Base-by-base conservation (phyloP, 2,888 invertebrate genomes). In the Drosophila fulvimacula region DNA sequence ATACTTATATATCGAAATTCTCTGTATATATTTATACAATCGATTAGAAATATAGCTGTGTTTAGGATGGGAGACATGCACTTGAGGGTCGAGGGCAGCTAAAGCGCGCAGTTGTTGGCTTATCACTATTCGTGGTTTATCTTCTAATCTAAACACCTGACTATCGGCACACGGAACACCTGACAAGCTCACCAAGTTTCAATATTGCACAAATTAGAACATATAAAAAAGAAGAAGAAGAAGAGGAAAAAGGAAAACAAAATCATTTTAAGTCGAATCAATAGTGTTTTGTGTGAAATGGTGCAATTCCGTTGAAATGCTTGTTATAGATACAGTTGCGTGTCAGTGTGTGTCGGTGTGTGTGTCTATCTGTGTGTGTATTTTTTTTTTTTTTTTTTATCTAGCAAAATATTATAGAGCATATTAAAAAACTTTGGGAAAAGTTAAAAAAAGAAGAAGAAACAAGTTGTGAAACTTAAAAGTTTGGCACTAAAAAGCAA, bases 401-500 rank as follows among this genome's bases (percentile, higher is more conserved):
- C 46, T 41, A 39, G 59, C 63, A 27, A 49, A 56, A 58, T 52
- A 74, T 70, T 85, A 73, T 76, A 88, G 76, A 82, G 77, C 79
- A 81, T 76, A 88, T 85, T 79, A 77, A 83, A 88, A 88, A 81
- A 88, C 85, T 77, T 88, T 66, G 65, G 64, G 10, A 68, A 88
- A 83, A 82, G 72, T 82, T 88, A 63, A 72, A 56, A 70, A 42
- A 56, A 53, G 58, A 36, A 36, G 15, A 10, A 56, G 59, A 46
- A 46, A 17, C 46, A 46, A 73, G 64, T 79, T 73, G 60, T 39
- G 44, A 42, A 79, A 60, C 73, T 65, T 64, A 58, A 82, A 73
- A 83, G 64, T 86, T 83, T 70, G 65, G 62, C 68, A 72, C 69
- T 81, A 73, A 89, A 83, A 73, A 72, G 83, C 78, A 82, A 88